These are phyloP conservation scores for Chaetodon trifasciatus DNA, from an alignment of 2,797 vertebrate genomes.

Conservation along the genomic window DNA sequence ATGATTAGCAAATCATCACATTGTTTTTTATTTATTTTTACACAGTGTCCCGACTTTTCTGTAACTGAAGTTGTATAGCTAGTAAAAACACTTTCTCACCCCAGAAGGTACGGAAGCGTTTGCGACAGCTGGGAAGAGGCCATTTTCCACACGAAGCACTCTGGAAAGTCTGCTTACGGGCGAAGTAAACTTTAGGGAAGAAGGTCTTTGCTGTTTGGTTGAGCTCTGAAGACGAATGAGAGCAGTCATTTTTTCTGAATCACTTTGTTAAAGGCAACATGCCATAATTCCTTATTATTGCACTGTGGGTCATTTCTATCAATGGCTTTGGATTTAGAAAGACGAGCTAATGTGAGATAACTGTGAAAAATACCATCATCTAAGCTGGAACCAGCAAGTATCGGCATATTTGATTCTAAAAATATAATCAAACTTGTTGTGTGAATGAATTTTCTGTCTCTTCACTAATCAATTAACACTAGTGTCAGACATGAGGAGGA, in stretches of 20 bases:
- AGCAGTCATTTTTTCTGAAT: background rate
- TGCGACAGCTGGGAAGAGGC: constrained; percentile 80
- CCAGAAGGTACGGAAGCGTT: constrained; percentile 69
- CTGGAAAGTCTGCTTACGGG: constrained; percentile 78
- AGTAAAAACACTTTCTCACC: constrained; percentile 60
- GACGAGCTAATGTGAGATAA: too few species aligned
- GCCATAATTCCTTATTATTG: background rate
- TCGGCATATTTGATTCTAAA: background rate
- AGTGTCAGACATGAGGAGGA: background rate
- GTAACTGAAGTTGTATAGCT: background rate
- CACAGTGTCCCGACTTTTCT: too few species aligned
- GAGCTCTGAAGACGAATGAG: constrained; percentile 74
- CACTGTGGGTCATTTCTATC: too few species aligned
- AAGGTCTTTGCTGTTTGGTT: constrained; percentile 68
- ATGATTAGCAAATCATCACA: too few species aligned
- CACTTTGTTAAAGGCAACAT: background rate
- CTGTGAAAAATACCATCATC: too few species aligned
- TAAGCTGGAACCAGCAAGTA: background rate
- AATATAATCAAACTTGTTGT: too few species aligned
- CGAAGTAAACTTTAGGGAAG: constrained; percentile 77
- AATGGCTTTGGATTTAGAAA: too few species aligned
- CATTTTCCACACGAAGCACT: constrained; percentile 76
- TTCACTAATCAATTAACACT: too few species aligned
- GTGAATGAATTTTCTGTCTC: background rate
- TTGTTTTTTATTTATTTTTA: too few species aligned